Evolutionary conservation across 2,113 vertebrate species (phyloP), one percentile per base, ranked within the genome.

Genomic region (Ptilorrhoa leucosticta): DNA sequence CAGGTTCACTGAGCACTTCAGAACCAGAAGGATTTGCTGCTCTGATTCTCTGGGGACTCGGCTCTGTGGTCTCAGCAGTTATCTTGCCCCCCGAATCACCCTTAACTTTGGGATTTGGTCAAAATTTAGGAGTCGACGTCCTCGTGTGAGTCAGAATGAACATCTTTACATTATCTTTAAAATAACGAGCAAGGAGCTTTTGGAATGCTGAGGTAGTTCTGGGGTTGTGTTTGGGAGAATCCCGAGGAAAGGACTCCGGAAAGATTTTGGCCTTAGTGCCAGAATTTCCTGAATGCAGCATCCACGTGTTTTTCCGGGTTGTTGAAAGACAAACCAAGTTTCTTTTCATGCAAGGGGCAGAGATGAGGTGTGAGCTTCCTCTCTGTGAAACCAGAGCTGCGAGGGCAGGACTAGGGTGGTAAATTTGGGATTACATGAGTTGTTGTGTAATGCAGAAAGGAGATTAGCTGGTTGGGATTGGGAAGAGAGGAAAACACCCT

Each of bases 371-470:
- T 40, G 71, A 68, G 50, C 50, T 83, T 57, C 9, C 57, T 60
- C 68, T 65, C 72, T 72, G 60, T 42, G 73, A 65, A 85, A 30
- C 44, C 57, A 2, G 50, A 27, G 22, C 63, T 57, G 72, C 3
- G 50, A 20, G 15, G 66, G 30, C 77, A 53, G 16, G 37, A 7
- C 13, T 7, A 1, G 75, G 27, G 15, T 7, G 78, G 69, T 86
- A 54, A 76, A 78, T 84, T 82, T 75, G 53, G 90, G 83, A 91
- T 94, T 91, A 78, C 79, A 28, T 0, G 77, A 51, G 31, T 47
- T 57, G 77, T 96, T 94, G 93, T 87, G 78, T 94, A 93, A 95
- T 44, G 50, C 73, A 76, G 61, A 61, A 72, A 76, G 81, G 75
- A 86, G 95, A 92, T 93, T 71, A 94, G 26, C 63, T 73, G 77